Evolutionary conservation across 2,113 vertebrate genomes (phyloP), one percentile per base, ranked within the genome.

Genomic region (Orientallactaga bullata): DNA sequence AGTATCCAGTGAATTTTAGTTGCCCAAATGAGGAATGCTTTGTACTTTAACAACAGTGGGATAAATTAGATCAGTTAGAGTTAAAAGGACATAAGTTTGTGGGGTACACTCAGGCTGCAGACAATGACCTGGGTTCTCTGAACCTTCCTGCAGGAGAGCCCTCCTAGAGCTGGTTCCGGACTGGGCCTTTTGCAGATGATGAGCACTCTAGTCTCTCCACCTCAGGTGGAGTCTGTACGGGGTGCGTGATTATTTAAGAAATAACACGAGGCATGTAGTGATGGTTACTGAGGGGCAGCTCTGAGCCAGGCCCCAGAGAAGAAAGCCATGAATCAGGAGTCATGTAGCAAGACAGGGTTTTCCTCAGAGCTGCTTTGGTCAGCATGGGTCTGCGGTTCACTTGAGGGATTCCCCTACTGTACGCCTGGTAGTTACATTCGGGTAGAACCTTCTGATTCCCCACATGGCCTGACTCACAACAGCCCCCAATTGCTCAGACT

Each of bases 271-370:
- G 71, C 47, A 93, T 82, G 68, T 95, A 85, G 21, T 69, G 77
- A 23, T 87, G 77, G 77, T 73, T 76, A 74, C 78, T 26, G 68
- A 5, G 61, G 60, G 89, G 35, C 61, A 94, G 80, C 93, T 90
- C 42, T 95, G 91, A 96, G 78, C 73, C 42, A 60, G 78, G 82
- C 73, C 32, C 72, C 77, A 84, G 73, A 80, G 32, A 42, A 80
- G 78, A 95, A 94, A 94, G 93, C 42, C 89, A 90, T 95, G 96
- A 97, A 96, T 97, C 96, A 97, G 95, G 97, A 39, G 66, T 78
- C 96, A 90, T 96, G 95, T 96, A 96, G 96, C 95, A 97, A 97
- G 93, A 94, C 85, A 96, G 97, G 97, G 65, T 95, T 97, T 97
- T 96, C 93, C 90, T 96, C 24, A 5, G 1, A 37, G 79, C 77